Evolutionary conservation across 2,113 vertebrate species (phyloP), one percentile per base, ranked within the genome.

Genomic region (Atlantisia rogersi): DNA sequence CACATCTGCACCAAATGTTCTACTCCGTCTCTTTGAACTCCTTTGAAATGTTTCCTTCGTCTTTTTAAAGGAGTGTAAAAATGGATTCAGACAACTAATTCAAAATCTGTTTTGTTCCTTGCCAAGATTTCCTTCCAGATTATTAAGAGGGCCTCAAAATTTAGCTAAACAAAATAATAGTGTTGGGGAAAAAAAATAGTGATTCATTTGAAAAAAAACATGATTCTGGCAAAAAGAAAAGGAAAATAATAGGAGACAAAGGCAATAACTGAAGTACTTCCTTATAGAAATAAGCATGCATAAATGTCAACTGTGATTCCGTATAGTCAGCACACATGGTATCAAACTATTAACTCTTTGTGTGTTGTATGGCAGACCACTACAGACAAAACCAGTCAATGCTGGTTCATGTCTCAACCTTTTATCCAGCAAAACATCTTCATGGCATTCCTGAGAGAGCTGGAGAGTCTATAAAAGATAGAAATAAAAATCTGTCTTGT

Each of bases 31-130:
- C 62, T 96, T 95, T 96, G 88, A 94, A 94, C 81, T 94, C 53
- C 15, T 96, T 94, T 89, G 58, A 94, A 97, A 95, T 79, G 42
- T 85, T 95, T 93, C 62, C 81, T 77, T 82, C 18, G 62, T 89
- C 48, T 87, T 96, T 96, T 95, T 76, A 94, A 94, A 97, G n/a
- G 55, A 94, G 91, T 77, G 37, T 96, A 94, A 94, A 95, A 94
- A 80, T 32, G 74, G 81, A 50, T 90, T 88, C 58, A 87, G 65
- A 96, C 22, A 92, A 93, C 65, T 89, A 92, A 87, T 91, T 85
- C 40, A 89, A 91, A 42, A 79, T 82, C 88, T 94, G 53, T 29
- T 92, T 93, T 48, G 9, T 69, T 95, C 73, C 81, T 86, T 96
- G 76, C 86, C 92, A 95, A 94, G 94, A 94, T 94, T 91, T 88